Conservation (phyloP, 2,888 invertebrate genomes). For the Terebella lapidaria region DNA sequence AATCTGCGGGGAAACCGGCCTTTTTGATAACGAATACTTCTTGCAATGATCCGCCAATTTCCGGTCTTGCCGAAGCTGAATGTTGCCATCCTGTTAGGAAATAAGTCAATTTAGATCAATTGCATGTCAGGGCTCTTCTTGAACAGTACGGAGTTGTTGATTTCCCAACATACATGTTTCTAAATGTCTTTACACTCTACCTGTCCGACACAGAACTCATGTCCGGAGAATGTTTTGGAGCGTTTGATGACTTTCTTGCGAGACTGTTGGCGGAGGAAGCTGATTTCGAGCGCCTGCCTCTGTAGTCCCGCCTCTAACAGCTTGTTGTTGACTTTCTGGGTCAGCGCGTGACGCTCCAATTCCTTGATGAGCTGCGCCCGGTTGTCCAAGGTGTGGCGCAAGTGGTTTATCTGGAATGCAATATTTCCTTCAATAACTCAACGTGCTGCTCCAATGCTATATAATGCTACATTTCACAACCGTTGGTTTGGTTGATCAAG, state of each 20-base stretch:
- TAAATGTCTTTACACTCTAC: background rate
- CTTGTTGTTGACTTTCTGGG: conserved; percentile 48
- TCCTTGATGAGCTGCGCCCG: conserved; percentile 38
- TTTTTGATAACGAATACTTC: no score
- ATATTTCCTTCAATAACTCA: background rate
- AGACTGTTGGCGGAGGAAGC: conserved; percentile 35
- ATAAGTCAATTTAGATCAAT: no score
- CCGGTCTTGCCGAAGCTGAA: no score
- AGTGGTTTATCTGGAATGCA: conserved; percentile 37
- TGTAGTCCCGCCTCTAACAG: conserved; percentile 45
- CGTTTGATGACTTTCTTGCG: conserved; percentile 32
- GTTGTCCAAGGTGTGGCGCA: conserved; percentile 42
- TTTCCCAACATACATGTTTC: background rate
- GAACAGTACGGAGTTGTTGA: background rate
- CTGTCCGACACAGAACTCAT: conserved; percentile 27
- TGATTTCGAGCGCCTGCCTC: conserved; percentile 39
- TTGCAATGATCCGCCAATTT: no score
- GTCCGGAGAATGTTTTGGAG: conserved; percentile 43
- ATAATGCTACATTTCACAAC: no score
- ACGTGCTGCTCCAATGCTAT: no score
- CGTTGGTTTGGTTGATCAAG: no score
- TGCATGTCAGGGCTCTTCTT: no score
- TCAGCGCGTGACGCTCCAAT: conserved; percentile 45
- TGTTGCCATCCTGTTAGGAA: no score
- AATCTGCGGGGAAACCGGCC: no score